Evolutionary conservation across 2,888 invertebrate species (phyloP).

Genomic region (Apotomis turbidana): DNA sequence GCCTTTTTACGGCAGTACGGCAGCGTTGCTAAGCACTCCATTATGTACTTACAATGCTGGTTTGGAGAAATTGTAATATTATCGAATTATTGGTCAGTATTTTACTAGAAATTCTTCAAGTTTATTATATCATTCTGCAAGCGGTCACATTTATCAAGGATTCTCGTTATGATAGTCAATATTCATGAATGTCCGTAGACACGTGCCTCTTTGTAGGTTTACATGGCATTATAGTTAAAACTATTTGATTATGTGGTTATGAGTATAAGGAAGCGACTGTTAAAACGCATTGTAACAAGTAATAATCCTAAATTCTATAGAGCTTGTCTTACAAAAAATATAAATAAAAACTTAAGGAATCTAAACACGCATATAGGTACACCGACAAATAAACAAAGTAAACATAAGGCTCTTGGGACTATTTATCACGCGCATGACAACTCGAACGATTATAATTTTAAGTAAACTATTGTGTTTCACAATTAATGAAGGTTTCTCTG

Average conservation of each 20-base stretch:
- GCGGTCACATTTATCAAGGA: too few species aligned
- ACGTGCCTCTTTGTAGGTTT: too few species aligned
- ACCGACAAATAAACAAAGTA: slow-evolving; percentile 50
- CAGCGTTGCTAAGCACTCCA: slow-evolving; percentile 21
- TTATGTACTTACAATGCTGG: slow-evolving; percentile 11
- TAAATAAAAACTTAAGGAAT: neutral
- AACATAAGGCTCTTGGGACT: slow-evolving; percentile 62
- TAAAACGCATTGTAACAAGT: neutral
- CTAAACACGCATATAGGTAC: slow-evolving; percentile 1
- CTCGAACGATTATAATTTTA: slow-evolving; percentile 76
- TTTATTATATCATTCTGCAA: too few species aligned
- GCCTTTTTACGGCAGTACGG: too few species aligned
- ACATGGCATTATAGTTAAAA: too few species aligned
- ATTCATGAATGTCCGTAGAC: too few species aligned
- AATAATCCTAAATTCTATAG: neutral
- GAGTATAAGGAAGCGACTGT: too few species aligned
- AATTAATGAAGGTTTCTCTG: slow-evolving; percentile 84
- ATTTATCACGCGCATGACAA: slow-evolving; percentile 82
- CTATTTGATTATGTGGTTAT: neutral
- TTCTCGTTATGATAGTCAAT: too few species aligned
- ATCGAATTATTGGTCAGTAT: neutral
- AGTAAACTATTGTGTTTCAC: slow-evolving; percentile 82
- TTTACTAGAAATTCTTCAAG: too few species aligned
- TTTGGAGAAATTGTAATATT: neutral
- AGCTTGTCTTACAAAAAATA: slow-evolving; percentile 6